phyloP scores from a whole-genome alignment of 2,797 vertebrate genomes.

The Simalia tracyae region DNA sequence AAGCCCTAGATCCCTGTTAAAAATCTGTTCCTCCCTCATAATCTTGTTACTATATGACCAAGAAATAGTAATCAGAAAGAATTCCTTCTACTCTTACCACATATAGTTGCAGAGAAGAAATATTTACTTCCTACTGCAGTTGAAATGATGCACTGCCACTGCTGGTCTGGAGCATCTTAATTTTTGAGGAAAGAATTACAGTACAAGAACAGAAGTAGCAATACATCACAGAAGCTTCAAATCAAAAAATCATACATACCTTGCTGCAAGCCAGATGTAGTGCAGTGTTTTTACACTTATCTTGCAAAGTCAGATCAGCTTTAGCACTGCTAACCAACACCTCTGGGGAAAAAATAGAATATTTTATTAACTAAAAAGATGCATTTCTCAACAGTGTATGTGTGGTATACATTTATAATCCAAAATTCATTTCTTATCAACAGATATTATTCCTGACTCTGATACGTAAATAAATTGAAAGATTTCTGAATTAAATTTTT shows the following conservation, averaged over 20 bases:
- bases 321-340: constrained; percentile 96
- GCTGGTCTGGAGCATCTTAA: background rate
- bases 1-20: background rate
- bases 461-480: background rate
- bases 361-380: constrained; percentile 51
- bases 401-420: background rate
- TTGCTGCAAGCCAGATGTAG: constrained; percentile 98
- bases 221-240: constrained; percentile 14
- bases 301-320: constrained; percentile 95
- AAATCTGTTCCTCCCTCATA: background rate
- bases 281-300: constrained; percentile 92
- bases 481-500: background rate
- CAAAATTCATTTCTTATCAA: background rate
- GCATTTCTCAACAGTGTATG: background rate
- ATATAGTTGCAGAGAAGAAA: background rate
- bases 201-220: background rate
- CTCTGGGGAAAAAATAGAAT: constrained; percentile 76
- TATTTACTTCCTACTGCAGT: background rate
- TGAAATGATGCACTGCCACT: background rate
- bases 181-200: background rate
- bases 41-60: background rate
- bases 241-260: constrained; percentile 72
- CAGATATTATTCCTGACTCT: background rate
- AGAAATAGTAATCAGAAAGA: background rate
- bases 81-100: background rate